Percentiles rank a stretch among this genome's conserved stretches.
These are phyloP conservation scores for Pogonocichla stellata DNA, from an alignment of 2,113 vertebrate species.

Conservation along the genomic window DNA sequence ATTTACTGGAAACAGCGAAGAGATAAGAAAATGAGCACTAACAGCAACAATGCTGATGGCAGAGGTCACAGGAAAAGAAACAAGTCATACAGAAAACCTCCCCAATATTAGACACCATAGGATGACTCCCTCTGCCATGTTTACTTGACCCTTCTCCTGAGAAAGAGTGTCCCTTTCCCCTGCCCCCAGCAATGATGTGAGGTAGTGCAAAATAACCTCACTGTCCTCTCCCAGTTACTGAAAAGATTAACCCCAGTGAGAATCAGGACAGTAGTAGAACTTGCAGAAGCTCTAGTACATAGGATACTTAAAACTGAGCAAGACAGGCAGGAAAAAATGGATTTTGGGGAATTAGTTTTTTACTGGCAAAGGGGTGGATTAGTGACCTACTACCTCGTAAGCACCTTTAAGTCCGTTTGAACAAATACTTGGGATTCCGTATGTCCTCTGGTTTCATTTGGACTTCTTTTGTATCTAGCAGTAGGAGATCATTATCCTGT, in stretches of 20 bases:
- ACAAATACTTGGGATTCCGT: not conserved
- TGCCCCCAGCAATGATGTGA: not conserved
- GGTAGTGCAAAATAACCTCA: not conserved
- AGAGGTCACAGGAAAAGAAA: not conserved
- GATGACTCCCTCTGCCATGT: not conserved
- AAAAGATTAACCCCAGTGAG: not conserved
- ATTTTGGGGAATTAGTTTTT: not conserved
- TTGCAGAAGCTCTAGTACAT: not conserved
- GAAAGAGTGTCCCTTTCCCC: not conserved
- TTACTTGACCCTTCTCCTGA: not conserved
- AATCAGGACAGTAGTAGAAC: not conserved
- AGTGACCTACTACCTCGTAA: not conserved
- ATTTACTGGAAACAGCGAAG: not conserved
- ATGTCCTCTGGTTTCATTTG: not conserved
- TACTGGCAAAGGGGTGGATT: not conserved
- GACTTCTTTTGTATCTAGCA: not conserved
- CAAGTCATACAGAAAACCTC: fast-evolving
- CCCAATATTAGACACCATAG: too few species aligned
- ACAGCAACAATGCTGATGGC: not conserved
- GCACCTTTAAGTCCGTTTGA: not conserved
- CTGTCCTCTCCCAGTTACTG: not conserved
- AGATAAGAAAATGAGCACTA: not conserved
- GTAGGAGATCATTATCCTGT: not conserved
- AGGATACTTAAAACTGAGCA: not conserved
- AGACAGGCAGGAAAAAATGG: not conserved